Evolutionary conservation across 1,140 invertebrate species (phyloP).

Genomic region (Drosophila nebulosa): DNA sequence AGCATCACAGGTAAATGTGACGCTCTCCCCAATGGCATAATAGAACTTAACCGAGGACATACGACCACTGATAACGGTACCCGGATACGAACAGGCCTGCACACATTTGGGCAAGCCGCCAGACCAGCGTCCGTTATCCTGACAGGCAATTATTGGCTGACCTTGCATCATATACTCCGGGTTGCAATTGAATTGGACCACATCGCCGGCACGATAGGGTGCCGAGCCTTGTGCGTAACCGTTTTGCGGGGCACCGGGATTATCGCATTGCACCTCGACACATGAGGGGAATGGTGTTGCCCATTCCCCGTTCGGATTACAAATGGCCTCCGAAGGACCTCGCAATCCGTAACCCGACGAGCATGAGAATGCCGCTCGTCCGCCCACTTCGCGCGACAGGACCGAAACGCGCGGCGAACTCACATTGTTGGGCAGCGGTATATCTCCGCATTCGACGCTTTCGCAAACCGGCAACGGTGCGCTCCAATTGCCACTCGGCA

Average conservation of each 20-base stretch:
- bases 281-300: constrained; percentile 88
- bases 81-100: constrained; percentile 91
- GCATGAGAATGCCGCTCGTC: constrained; percentile 90
- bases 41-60: constrained; percentile 94
- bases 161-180: constrained; percentile 94
- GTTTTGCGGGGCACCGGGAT: constrained; percentile 87
- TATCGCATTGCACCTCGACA: constrained; percentile 89
- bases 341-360: constrained; percentile 89
- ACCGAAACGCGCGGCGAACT: constrained; percentile 86
- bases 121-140: constrained; percentile 94
- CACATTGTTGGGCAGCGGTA: constrained; percentile 82
- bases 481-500: constrained; percentile 92
- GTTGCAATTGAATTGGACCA: constrained; percentile 92
- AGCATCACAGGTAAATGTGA: constrained; percentile 91
- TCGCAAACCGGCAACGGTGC: constrained; percentile 90
- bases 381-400: constrained; percentile 88
- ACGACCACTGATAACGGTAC: constrained; percentile 90
- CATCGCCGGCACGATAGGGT: constrained; percentile 90
- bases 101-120: constrained; percentile 91
- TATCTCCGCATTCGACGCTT: constrained; percentile 90
- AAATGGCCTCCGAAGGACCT: constrained; percentile 88
- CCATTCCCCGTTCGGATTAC: constrained; percentile 90
- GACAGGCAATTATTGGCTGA: constrained; percentile 90
- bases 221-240: constrained; percentile 88
- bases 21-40: constrained; percentile 92